Base-by-base conservation (phyloP, 37 sponge, comb jelly and placozoan species). In the Diacarnus erythraeanus region DNA sequence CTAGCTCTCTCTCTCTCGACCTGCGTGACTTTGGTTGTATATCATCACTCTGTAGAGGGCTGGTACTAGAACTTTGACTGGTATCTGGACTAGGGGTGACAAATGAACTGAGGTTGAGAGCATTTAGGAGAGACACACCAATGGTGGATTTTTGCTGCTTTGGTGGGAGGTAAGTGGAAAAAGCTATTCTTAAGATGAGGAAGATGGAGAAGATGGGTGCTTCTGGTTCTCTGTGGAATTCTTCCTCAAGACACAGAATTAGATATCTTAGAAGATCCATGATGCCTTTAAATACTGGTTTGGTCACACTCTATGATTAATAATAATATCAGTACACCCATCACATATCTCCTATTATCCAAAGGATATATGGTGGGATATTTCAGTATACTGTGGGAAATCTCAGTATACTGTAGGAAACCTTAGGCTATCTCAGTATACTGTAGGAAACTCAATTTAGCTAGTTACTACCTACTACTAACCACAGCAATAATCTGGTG, bases 231-330 rank as follows among this genome's bases (percentile, higher is more conserved):
- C 59, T 82, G 30, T 30, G 61, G 15, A 86, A 38, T 21, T 85
- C 86, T 17, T 80, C 61, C 56, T 88, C 84, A 18, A 86, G 41
- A 9, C 57, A 77, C 30, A 78, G 67, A 18, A 88, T 25, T 40
- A 93, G 56, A 23, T 70, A 73, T 58, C 82, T 89, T 17, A 89
- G 63, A 18, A 93, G 83, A 6, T 93, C 90, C 36, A 70, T 47
- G 0, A 93, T 27, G 3, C 87, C 90, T 30, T 66, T 76, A 70
- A 57, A 93, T 4, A 89, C 90, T 26, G 72, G 38, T 42, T 67
- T 88, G 33, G 65, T 30, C 0, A 89, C 84, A n/a, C 77, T 80
- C 94, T 93, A 57, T 9, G 22, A 65, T 30, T 56, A 39, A 25
- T 12, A n/a, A 42, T 10, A 30, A 36, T 36, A 36, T 20, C 27